Conservation (phyloP, 2,113 vertebrate genomes). For the Pluvialis apricaria region DNA sequence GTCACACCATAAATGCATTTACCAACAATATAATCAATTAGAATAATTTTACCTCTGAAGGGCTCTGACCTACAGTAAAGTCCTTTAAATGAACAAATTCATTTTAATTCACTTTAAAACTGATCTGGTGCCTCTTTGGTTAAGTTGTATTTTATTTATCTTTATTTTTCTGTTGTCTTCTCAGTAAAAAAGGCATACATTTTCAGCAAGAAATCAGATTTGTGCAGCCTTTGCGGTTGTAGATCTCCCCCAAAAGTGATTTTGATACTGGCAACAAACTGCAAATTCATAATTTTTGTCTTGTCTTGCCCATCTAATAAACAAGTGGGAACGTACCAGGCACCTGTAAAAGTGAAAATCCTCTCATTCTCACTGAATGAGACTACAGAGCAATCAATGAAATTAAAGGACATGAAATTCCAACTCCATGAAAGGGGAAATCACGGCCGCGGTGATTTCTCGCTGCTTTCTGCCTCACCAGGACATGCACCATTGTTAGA, state of each 20-base stretch:
- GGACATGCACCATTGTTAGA: not conserved
- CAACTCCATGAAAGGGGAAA: not conserved
- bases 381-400: not conserved
- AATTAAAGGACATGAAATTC: not conserved
- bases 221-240: not conserved
- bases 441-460: not conserved
- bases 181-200: not conserved
- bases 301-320: not conserved
- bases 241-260: not conserved
- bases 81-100: not conserved
- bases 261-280: not conserved
- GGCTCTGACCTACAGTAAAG: not conserved
- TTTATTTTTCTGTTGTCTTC: not conserved
- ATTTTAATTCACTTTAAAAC: not conserved
- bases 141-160: not conserved
- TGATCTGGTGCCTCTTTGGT: not conserved
- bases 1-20: not conserved
- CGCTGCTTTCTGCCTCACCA: not conserved
- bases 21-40: not conserved
- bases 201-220: not conserved
- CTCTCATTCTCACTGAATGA: not conserved
- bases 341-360: not conserved
- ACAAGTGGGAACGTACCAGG: not conserved
- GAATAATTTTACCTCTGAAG: not conserved
- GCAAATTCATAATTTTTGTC: not conserved